These are phyloP conservation scores for Chaunax sp. DNA, from an alignment of 2,797 vertebrate species.

Conservation along the genomic window DNA sequence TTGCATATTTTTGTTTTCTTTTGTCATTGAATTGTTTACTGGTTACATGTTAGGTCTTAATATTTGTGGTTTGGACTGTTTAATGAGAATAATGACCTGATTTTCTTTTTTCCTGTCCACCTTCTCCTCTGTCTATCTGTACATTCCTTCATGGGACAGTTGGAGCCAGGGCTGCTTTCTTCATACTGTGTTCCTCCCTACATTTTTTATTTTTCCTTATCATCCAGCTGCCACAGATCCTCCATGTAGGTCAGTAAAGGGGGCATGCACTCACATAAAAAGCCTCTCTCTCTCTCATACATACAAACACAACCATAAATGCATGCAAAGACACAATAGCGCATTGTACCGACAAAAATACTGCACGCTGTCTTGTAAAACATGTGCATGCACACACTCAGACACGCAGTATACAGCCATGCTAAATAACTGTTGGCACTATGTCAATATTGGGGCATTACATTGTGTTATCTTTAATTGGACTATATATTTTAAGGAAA, in stretches of 20 bases:
- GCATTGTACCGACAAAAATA: too few relatives aligned
- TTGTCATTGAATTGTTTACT: not conserved
- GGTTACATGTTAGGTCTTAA: not conserved
- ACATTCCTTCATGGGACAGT: conserved; percentile 15
- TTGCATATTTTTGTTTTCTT: not conserved
- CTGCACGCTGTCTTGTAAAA: too few relatives aligned
- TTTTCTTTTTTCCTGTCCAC: conserved; percentile 19
- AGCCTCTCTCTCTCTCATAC: not conserved
- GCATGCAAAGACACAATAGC: too few relatives aligned
- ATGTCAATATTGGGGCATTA: not conserved
- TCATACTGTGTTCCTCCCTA: conserved; percentile 56
- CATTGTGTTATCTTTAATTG: conserved; percentile 9
- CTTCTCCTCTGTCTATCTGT: conserved; percentile 36
- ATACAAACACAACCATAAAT: conserved; percentile 9
- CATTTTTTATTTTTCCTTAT: conserved; percentile 70
- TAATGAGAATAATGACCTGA: not conserved
- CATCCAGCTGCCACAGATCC: conserved; percentile 63
- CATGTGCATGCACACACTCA: not conserved
- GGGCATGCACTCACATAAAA: conserved; percentile 40
- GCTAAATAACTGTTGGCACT: conserved; percentile 3
- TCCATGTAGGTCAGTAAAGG: conserved; percentile 77
- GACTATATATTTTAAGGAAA: conserved; percentile 7
- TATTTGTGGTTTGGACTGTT: conserved; percentile 1
- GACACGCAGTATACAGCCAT: not conserved
- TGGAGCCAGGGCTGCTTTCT: conserved; percentile 36